A percentile compares a stretch with the other conserved stretches of the same genome.
phyloP scores from a whole-genome alignment of 2,797 vertebrate genomes.

The Rhinoraja longicauda region DNA sequence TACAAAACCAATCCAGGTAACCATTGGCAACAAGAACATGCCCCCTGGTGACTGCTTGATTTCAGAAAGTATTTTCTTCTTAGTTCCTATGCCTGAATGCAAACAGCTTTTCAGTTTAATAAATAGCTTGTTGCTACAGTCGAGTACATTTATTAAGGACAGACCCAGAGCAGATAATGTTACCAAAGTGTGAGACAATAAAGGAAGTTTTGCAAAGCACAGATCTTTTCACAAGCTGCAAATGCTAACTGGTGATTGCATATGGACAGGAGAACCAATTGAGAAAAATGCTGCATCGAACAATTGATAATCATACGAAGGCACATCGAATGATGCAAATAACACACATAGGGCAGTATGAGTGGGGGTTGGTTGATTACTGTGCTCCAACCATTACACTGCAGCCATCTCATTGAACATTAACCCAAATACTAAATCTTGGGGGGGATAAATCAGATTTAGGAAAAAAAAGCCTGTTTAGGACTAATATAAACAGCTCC shows the following conservation, averaged over 20 bases:
- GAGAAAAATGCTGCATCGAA: not conserved
- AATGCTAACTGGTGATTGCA: not conserved
- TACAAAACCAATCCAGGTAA: slow-evolving; percentile 55
- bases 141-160: slow-evolving; percentile 14
- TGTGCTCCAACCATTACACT: not conserved
- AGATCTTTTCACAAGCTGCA: not conserved
- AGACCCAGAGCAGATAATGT: not conserved
- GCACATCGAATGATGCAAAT: not conserved
- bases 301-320: not conserved
- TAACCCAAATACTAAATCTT: not conserved
- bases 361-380: not conserved
- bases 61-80: slow-evolving; percentile 52
- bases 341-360: not conserved
- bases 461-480: not conserved
- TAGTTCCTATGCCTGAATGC: slow-evolving; percentile 46
- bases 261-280: not conserved
- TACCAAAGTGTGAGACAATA: not conserved
- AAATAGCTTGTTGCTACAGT: slow-evolving; percentile 28
- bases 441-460: not conserved
- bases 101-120: slow-evolving; percentile 40
- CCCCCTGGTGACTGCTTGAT: slow-evolving; percentile 48
- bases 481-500: slow-evolving; percentile 17
- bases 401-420: not conserved
- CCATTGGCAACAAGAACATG: slow-evolving; percentile 55
- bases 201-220: not conserved